Evolutionary conservation across 2,113 vertebrate genomes (phyloP), one percentile per base, ranked within the genome.

Genomic region (Chunga burmeisteri): DNA sequence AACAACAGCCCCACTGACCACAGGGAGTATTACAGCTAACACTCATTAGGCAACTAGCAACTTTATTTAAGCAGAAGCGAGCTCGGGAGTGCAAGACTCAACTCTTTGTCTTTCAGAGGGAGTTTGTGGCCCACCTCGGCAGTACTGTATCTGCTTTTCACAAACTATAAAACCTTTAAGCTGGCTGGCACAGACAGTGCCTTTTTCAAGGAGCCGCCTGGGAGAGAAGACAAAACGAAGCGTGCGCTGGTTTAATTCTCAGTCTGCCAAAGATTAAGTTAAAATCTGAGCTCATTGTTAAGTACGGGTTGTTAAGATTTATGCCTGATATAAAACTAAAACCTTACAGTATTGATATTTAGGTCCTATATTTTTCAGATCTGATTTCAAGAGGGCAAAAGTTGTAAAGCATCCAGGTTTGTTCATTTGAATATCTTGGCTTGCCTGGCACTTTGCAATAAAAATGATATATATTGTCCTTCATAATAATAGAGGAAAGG

Each of bases 1-100:
- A 98, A 98, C 98, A 98, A 98, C 98, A 98, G 98, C 96, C 97
- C 96, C 96, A 94, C 98, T 99, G 98, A 98, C 98, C 98, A 98
- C 97, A 98, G 98, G 98, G 98, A 98, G 97, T 97, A 98, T 94
- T 97, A 97, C 96, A 98, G 98, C 97, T 98, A 97, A 98, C 98
- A 98, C 98, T 98, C 98, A 98, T 98, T 98, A 98, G 97, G 97
- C 97, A 98, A 96, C 97, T 72, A 97, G 97, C 97, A 98, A 98
- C 98, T 98, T 98, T 98, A 98, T 98, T 98, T 98, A 98, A 98
- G 97, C 96, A 97, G 98, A 94, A 96, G 96, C 97, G 96, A 94
- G 90, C 96, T 97, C 21, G 36, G 94, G 95, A 98, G 96, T 62
- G 91, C 86, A 94, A 97, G 98, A 56, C 90, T 71, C 88, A 90